These are phyloP conservation scores for Odontamblyopus rebecca DNA, from an alignment of 2,797 vertebrate species.

Conservation along the genomic window DNA sequence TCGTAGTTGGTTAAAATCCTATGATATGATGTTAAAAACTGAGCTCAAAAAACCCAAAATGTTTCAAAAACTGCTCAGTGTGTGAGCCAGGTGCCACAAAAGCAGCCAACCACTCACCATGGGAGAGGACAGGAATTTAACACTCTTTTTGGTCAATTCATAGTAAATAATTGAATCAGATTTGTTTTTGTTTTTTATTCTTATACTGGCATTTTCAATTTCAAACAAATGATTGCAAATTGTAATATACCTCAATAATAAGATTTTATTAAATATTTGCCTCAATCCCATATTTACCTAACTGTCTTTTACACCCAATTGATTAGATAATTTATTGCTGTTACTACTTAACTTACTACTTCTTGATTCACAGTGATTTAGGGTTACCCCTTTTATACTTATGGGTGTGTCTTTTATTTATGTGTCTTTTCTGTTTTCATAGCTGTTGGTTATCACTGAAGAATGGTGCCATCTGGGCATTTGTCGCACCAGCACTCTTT, in stretches of 20 bases:
- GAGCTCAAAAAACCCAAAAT: too few relatives aligned
- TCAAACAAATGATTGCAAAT: background rate
- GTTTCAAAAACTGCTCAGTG: too few relatives aligned
- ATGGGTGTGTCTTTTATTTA: background rate
- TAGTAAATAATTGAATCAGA: background rate
- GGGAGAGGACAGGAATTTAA: too few relatives aligned
- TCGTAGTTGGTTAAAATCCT: too few relatives aligned
- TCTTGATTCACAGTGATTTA: background rate
- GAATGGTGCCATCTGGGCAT: constrained; percentile 93
- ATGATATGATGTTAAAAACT: too few relatives aligned
- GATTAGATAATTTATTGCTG: too few relatives aligned
- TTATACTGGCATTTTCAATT: background rate
- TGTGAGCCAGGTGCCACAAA: too few relatives aligned
- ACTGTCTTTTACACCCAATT: too few relatives aligned
- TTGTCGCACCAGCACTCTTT: constrained; percentile 91
- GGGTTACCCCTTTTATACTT: background rate
- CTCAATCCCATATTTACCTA: background rate
- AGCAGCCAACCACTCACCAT: too few relatives aligned
- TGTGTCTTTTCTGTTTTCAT: constrained; percentile 45
- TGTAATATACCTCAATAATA: background rate
- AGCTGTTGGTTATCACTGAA: constrained; percentile 95
- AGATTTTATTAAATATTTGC: background rate
- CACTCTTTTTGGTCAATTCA: background rate
- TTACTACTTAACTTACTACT: too few relatives aligned
- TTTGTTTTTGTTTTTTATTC: background rate